Conservation (phyloP, 2,113 vertebrate genomes). For the Sitta europaea region DNA sequence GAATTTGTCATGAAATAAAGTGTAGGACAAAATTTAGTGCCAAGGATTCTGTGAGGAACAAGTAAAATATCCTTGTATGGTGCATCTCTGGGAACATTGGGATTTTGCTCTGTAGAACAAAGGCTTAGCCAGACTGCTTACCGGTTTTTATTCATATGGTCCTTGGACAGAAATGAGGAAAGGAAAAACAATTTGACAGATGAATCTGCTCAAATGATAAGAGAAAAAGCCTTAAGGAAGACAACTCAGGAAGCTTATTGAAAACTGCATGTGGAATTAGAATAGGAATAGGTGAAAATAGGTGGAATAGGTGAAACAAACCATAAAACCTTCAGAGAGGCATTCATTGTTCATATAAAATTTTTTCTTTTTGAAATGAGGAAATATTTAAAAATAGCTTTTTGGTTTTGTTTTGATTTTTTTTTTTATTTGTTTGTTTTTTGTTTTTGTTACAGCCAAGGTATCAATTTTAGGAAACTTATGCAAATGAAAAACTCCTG, state of each 20-base stretch:
- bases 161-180: neutral
- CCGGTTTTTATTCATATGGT: neutral
- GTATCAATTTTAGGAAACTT: neutral
- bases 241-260: neutral
- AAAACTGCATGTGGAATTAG: neutral
- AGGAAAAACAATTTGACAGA: neutral
- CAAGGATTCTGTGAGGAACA: neutral
- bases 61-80: neutral
- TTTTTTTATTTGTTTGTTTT: neutral
- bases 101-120: neutral
- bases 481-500: neutral
- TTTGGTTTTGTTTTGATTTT: too few relatives aligned
- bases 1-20: neutral
- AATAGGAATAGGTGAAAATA: too few relatives aligned
- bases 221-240: neutral
- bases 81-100: neutral
- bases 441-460: neutral
- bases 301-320: neutral
- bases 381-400: neutral
- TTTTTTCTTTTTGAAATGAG: neutral
- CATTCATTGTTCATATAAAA: neutral
- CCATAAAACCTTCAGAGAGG: neutral
- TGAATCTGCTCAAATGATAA: neutral
- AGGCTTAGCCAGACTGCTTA: neutral
- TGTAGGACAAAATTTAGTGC: neutral